Percentiles rank a stretch among this genome's conserved stretches.
Evolutionary conservation across 2,797 vertebrate species (phyloP).

Genomic region (Anguilla megastoma): DNA sequence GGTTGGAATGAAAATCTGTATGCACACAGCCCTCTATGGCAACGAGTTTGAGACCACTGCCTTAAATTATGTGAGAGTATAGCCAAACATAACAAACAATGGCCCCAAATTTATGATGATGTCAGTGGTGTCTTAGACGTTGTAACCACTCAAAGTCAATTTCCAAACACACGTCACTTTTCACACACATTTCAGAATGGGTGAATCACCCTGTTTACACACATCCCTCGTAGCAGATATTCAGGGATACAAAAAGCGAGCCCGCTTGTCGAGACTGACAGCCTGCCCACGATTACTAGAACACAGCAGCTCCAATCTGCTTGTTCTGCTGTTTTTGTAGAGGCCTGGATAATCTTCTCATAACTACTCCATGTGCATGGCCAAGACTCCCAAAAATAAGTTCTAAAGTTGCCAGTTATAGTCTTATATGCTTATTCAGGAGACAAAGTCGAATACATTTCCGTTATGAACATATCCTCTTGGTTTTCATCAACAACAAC

Average conservation of each 20-base stretch:
- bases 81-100: no score
- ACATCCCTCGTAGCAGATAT: no score
- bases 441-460: neutral
- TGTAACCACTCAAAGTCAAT: neutral
- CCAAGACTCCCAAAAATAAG: neutral
- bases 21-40: no score
- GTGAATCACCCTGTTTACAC: no score
- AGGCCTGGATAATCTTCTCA: neutral
- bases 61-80: no score
- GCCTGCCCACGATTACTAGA: no score
- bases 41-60: no score
- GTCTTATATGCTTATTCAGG: neutral
- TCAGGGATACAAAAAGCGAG: no score
- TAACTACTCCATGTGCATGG: neutral
- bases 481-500: neutral
- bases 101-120: no score
- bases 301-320: neutral
- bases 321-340: neutral
- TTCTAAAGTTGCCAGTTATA: neutral
- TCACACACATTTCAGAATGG: neutral
- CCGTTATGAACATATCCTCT: neutral
- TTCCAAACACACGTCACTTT: neutral
- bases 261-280: no score
- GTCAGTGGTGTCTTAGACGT: no score
- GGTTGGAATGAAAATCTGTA: no score